Evolutionary conservation across 2,888 invertebrate species (phyloP).

Genomic region (Pollenia griseotomentosa): DNA sequence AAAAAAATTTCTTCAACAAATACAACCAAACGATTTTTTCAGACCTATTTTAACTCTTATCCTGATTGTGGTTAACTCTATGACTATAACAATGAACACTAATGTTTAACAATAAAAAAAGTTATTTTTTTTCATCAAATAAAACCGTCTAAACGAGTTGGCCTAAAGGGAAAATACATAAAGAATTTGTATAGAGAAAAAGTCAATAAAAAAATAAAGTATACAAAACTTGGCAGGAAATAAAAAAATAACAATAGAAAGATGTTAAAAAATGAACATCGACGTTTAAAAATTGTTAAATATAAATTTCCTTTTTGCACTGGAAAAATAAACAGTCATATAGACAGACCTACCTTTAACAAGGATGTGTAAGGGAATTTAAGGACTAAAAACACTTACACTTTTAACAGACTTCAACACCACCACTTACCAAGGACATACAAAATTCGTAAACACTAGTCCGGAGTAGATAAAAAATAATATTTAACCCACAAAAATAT

Average conservation of each 20-base stretch:
- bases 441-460: constrained; percentile 19
- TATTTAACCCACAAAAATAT: constrained; percentile 75
- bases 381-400: constrained; percentile 56
- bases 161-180: constrained; percentile 52
- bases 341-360: not conserved
- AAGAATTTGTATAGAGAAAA: constrained; percentile 30
- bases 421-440: constrained; percentile 30
- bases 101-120: constrained; percentile 58
- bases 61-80: constrained; percentile 49
- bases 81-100: constrained; percentile 45
- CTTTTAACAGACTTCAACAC: constrained; percentile 19
- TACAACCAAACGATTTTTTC: not conserved
- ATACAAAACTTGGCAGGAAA: constrained; percentile 24
- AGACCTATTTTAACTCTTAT: constrained; percentile 38
- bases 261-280: constrained; percentile 53
- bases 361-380: constrained; percentile 57
- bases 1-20: not conserved
- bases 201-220: constrained; percentile 48
- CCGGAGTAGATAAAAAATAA: constrained; percentile 54
- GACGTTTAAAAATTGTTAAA: constrained; percentile 65
- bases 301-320: constrained; percentile 22
- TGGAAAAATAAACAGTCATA: not conserved
- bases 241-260: constrained; percentile 50
- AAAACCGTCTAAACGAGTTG: constrained; percentile 45
- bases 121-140: constrained; percentile 41